Evolutionary conservation across 2,888 invertebrate species (phyloP), one percentile per base, ranked within the genome.

Genomic region (Parnassius orleans): DNA sequence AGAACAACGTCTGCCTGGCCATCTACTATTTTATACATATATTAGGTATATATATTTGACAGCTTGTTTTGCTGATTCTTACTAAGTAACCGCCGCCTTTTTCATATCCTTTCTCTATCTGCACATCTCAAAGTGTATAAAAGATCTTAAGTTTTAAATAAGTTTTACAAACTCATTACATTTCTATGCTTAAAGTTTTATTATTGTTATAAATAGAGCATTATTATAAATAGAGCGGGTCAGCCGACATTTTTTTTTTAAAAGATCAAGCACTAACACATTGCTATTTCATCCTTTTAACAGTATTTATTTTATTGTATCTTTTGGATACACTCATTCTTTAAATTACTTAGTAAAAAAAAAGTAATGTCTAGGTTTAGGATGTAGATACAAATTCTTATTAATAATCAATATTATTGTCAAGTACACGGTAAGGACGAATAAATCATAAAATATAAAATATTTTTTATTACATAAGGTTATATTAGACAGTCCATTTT

Each of bases 351-450:
- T 33, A 33, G 7, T 33, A 33, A 5, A 33, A 33, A 0, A 24
- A 33, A 33, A 33, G 33, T 33, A 46, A 14, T 14, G 14, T 9
- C 14, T 9, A 14, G 9, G 14, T 57, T 59, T 15, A 33, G 44
- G 53, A 53, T 59, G 24, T 60, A 43, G 53, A 14, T 24, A 47
- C 44, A 24, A 48, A 14, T 33, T 55, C 15, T 55, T 33, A 24
- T 41, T 42, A 19, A 43, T 51, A 66, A 56, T 67, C 61, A 68
- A 63, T 67, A 69, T 77, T 81, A 80, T 83, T 81, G 80, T 83
- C 80, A 73, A 78, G 72, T 74, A 78, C 75, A 74, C 71, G 68
- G 72, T 72, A 74, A 75, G 73, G 73, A 70, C 68, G 68, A 71
- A 60, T 66, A 66, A 3, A 60, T 63, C 51, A 33, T 51, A 51